Base-by-base conservation (phyloP, 2,888 invertebrate genomes). In the Zaprionus obscuricornis region DNA sequence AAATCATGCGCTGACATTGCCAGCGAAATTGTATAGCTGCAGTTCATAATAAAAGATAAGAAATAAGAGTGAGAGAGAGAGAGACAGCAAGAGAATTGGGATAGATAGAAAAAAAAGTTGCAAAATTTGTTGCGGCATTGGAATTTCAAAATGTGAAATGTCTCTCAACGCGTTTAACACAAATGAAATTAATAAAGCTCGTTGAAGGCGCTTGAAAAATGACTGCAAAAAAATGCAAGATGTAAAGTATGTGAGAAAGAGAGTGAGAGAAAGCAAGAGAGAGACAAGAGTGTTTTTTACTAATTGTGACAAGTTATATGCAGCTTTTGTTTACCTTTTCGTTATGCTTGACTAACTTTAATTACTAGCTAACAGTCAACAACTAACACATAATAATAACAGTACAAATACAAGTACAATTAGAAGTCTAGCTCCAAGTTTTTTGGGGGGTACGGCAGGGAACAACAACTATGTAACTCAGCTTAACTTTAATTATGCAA, bases 401-500 rank as follows among this genome's bases (percentile, higher is more conserved):
- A n/a, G n/a, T n/a, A n/a, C n/a, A n/a, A n/a, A n/a, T n/a, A n/a
- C n/a, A n/a, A n/a, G n/a, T n/a, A n/a, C n/a, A n/a, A n/a, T n/a
- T n/a, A n/a, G n/a, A n/a, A n/a, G n/a, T n/a, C n/a, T n/a, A n/a
- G n/a, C n/a, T n/a, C n/a, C n/a, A n/a, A n/a, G n/a, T n/a, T n/a
- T n/a, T n/a, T n/a, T n/a, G n/a, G n/a, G n/a, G n/a, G n/a, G n/a
- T n/a, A n/a, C n/a, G n/a, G n/a, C n/a, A 10, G 47, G 33, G 51
- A 51, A 7, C 34, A 22, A 60, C 37, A 47, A 64, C 55, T 59
- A 50, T 68, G 73, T 51, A 66, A 75, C 47, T 78, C 60, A 60
- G 73, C 77, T 76, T 69, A 83, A 67, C 84, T 78, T 81, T 79
- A 79, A 78, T 78, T 79, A 83, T 79, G 73, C 77, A 76, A 67